Conservation (phyloP, 2,888 invertebrate species). For the Blera fallax region DNA sequence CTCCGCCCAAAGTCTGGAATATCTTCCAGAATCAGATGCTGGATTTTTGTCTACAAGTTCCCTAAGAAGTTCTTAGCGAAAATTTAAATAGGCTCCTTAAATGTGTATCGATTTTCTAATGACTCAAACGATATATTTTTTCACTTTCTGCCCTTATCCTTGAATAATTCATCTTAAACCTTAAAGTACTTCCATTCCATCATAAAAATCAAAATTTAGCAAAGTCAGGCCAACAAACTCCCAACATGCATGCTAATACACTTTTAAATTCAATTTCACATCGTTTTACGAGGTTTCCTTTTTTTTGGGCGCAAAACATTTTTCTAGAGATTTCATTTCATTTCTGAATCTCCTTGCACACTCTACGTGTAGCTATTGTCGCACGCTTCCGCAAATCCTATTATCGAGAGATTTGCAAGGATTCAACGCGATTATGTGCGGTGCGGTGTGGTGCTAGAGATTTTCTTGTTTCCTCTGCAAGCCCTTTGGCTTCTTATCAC, state of each 20-base stretch:
- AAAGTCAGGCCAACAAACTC: constrained; percentile 37
- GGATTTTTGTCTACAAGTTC: too few species aligned
- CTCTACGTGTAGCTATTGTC: constrained; percentile 55
- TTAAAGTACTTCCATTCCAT: background rate
- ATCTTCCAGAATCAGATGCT: too few species aligned
- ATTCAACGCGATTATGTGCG: constrained; percentile 63
- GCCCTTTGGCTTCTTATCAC: constrained; percentile 53
- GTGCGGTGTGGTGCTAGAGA: constrained; percentile 35
- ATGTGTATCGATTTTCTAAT: too few species aligned
- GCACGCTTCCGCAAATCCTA: constrained; percentile 70
- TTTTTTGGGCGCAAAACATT: constrained; percentile 25
- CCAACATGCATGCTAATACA: constrained; percentile 63
- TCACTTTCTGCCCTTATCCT: too few species aligned
- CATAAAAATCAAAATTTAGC: constrained; percentile 26
- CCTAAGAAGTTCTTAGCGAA: too few species aligned
- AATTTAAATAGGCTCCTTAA: too few species aligned
- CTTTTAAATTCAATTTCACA: constrained; percentile 67
- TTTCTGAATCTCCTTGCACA: constrained; percentile 43
- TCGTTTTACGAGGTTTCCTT: constrained; percentile 24
- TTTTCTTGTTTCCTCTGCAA: background rate
- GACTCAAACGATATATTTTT: too few species aligned
- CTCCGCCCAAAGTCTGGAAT: too few species aligned
- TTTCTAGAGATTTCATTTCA: constrained; percentile 56
- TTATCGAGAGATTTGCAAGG: constrained; percentile 71
- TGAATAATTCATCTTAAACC: background rate